A percentile compares a stretch with the other conserved stretches of the same genome.
phyloP scores from a whole-genome alignment of 2,888 invertebrate species.

The Aphodius granarius region DNA sequence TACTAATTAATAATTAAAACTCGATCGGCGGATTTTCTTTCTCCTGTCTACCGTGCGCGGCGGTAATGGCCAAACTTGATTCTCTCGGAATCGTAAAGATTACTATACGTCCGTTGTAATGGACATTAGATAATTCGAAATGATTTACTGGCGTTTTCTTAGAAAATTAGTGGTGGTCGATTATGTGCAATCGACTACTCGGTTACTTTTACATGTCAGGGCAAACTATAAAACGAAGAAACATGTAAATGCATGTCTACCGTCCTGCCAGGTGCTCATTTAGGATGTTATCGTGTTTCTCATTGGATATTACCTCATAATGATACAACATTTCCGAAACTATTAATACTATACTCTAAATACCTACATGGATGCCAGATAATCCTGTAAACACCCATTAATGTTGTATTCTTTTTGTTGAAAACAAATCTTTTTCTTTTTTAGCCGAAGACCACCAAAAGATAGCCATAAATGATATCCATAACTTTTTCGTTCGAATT shows the following conservation, averaged over 20 bases:
- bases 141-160: not conserved
- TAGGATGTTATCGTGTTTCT: not conserved
- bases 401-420: not conserved
- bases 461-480: no score
- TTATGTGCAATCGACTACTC: not conserved
- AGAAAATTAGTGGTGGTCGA: not conserved
- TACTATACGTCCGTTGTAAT: not conserved
- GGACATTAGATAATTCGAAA: not conserved
- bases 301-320: not conserved
- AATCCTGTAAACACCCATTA: not conserved
- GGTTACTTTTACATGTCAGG: not conserved
- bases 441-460: no score
- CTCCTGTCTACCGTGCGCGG: not conserved
- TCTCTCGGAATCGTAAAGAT: not conserved
- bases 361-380: not conserved
- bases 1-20: conserved; percentile 21
- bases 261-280: not conserved
- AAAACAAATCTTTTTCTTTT: no score
- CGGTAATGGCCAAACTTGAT: not conserved
- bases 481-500: no score
- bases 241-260: not conserved
- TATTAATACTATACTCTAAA: not conserved
- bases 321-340: not conserved
- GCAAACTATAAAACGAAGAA: not conserved
- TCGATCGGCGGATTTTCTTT: conserved; percentile 9